Evolutionary conservation across 1,140 invertebrate genomes (phyloP).

Genomic region (Amphibalanus amphitrite): DNA sequence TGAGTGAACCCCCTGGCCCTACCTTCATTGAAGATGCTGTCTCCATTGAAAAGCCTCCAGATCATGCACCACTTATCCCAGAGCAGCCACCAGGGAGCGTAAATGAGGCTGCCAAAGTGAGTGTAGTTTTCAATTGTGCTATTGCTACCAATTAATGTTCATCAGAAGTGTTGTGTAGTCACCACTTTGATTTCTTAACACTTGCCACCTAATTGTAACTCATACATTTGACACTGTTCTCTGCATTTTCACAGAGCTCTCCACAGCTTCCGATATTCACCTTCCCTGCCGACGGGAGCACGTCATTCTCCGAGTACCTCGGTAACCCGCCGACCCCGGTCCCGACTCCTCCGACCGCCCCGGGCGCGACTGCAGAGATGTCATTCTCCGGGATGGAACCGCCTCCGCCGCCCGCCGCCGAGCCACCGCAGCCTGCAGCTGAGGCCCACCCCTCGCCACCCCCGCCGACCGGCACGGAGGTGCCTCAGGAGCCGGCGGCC

Average conservation of each 20-base stretch:
- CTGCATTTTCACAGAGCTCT: neutral
- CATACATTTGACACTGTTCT: neutral
- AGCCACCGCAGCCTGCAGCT: neutral
- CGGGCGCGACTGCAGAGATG: too few relatives aligned
- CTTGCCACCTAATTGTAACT: neutral
- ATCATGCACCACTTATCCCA: too few relatives aligned
- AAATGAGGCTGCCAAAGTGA: neutral
- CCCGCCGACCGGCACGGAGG: too few relatives aligned
- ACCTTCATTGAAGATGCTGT: too few relatives aligned
- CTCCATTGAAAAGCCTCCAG: too few relatives aligned
- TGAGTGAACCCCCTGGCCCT: neutral
- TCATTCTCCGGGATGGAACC: neutral
- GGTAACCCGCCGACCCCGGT: too few relatives aligned
- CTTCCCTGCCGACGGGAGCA: neutral
- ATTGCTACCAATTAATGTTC: neutral
- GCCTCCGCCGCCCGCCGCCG: too few relatives aligned
- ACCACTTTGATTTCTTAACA: neutral
- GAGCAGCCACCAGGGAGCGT: neutral
- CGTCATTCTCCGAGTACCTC: neutral
- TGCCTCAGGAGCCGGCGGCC: too few relatives aligned
- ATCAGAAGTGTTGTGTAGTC: neutral
- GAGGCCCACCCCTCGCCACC: too few relatives aligned
- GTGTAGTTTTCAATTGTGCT: neutral
- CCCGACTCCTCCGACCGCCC: too few relatives aligned
- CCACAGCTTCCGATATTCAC: neutral